Conservation (phyloP, 92 coral and sea anemone genomes). For the Diadumene lineata region DNA sequence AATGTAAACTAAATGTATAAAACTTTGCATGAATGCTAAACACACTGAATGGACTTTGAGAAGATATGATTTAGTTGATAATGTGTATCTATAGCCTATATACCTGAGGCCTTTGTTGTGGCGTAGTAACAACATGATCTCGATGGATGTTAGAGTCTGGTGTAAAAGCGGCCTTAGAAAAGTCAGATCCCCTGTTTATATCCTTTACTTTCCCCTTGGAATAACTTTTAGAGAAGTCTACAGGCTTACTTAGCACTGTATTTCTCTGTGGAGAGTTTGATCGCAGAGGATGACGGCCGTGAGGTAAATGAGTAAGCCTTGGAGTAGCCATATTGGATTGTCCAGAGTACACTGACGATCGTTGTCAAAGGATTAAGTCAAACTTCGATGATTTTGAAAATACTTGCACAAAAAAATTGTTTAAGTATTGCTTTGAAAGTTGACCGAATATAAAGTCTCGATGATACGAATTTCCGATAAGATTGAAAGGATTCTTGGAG, state of each 20-base stretch:
- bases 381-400: background rate
- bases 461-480: constrained; percentile 3
- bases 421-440: background rate
- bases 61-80: too few species aligned
- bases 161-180: constrained; percentile 47
- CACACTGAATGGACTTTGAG: too few species aligned
- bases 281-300: constrained; percentile 79
- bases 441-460: background rate
- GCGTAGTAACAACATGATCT: constrained; percentile 13
- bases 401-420: constrained; percentile 8
- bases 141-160: constrained; percentile 42
- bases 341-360: background rate
- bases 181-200: constrained; percentile 31
- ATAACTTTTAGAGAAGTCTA: constrained; percentile 17
- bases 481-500: constrained; percentile 30
- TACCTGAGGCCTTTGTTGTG: constrained; percentile 70
- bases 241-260: constrained; percentile 24
- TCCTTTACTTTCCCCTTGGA: constrained; percentile 31
- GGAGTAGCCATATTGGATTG: constrained; percentile 56
- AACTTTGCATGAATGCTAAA: too few species aligned
- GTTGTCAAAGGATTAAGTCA: constrained; percentile 3
- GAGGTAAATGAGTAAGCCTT: constrained; percentile 47
- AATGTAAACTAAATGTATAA: background rate
- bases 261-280: constrained; percentile 68
- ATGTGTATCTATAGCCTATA: too few species aligned